A percentile compares a stretch with the other conserved stretches of the same genome.
phyloP scores from a whole-genome alignment of 2,888 invertebrate genomes.

The Thecocarcelia acutangulata region DNA sequence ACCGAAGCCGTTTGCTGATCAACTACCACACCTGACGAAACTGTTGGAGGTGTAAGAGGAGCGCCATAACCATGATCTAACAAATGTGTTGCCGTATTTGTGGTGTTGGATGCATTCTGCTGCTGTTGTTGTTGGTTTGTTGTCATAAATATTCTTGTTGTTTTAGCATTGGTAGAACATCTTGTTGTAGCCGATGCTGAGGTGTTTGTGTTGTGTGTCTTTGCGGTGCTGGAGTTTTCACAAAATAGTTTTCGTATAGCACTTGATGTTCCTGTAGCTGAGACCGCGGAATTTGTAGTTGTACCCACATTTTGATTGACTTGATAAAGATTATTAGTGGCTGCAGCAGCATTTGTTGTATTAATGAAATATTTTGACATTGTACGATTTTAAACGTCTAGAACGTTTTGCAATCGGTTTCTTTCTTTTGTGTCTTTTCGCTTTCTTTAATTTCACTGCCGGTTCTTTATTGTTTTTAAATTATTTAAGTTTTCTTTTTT shows the following conservation, averaged over 20 bases:
- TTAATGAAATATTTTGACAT: conserved; percentile 79
- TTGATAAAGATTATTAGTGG: conserved; percentile 69
- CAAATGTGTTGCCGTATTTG: conserved; percentile 83
- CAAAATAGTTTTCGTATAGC: conserved; percentile 76
- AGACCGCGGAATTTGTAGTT: conserved; percentile 44
- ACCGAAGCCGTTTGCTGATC: conserved; percentile 59
- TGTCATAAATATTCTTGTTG: conserved; percentile 63
- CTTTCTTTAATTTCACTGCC: conserved; percentile 15
- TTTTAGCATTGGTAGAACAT: conserved; percentile 39
- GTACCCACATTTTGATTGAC: conserved; percentile 67
- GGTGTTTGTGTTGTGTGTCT: conserved; percentile 26
- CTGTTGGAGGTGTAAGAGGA: conserved; percentile 82
- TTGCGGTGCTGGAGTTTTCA: conserved; percentile 68
- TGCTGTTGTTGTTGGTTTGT: conserved; percentile 52
- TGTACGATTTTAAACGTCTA: conserved; percentile 60
- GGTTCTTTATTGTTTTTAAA: conserved; percentile 24
- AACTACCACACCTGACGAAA: conserved; percentile 83
- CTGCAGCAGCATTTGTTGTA: conserved; percentile 73
- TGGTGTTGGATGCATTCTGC: conserved; percentile 35
- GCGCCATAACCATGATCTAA: conserved; percentile 94
- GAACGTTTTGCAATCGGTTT: conserved; percentile 41
- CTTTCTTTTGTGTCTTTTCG: conserved; percentile 45
- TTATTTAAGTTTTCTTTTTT: conserved; percentile 7
- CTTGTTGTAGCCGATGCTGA: conserved; percentile 61
- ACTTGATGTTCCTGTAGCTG: conserved; percentile 66